A percentile compares a stretch with the other conserved stretches of the same genome.
phyloP scores from a whole-genome alignment of 2,797 vertebrate species.

The Rhinophrynus dorsalis region DNA sequence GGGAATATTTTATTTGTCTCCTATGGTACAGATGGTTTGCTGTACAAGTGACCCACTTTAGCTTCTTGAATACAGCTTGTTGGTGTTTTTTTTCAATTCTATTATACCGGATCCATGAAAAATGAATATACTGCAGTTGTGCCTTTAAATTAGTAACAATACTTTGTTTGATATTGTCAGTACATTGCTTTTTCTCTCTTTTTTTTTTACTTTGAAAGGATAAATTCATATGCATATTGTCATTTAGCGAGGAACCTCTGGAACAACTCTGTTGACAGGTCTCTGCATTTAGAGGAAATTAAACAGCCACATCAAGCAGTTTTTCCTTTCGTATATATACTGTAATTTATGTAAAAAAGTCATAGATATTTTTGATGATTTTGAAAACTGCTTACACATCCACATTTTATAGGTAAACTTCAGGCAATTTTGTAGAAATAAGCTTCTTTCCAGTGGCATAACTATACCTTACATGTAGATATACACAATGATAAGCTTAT shows the following conservation, averaged over 20 bases:
- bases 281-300: neutral
- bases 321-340: too few species aligned
- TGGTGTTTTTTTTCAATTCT: constrained; percentile 7
- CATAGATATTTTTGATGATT: neutral
- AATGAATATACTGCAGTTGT: constrained; percentile 30
- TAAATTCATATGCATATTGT: constrained; percentile 32
- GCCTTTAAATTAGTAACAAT: constrained; percentile 32
- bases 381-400: neutral
- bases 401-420: too few species aligned
- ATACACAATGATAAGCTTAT: too few species aligned
- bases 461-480: too few species aligned
- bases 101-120: constrained; percentile 30
- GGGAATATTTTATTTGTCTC: too few species aligned
- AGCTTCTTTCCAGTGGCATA: too few species aligned
- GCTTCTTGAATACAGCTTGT: too few species aligned
- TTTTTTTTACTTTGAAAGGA: constrained; percentile 17
- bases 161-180: constrained; percentile 38
- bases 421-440: too few species aligned
- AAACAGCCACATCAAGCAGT: neutral
- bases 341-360: too few species aligned
- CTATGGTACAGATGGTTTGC: too few species aligned
- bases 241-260: constrained; percentile 6
- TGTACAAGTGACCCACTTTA: too few species aligned
- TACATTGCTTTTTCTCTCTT: constrained; percentile 26
- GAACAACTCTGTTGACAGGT: constrained; percentile 7